Conservation (phyloP, 2,113 vertebrate species). For the Abramis brama region DNA sequence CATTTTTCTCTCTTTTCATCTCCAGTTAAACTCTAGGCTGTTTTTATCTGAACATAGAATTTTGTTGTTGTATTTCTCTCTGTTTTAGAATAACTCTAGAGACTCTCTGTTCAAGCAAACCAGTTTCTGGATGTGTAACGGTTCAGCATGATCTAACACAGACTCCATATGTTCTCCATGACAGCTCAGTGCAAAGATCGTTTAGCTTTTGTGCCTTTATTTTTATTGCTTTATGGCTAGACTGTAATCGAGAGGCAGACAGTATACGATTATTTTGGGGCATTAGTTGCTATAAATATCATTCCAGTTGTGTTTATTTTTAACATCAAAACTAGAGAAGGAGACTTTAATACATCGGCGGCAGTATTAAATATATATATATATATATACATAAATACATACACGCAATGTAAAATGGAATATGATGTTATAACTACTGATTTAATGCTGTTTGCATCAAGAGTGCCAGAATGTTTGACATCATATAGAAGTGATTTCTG, state of each 20-base stretch:
- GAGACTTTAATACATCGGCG: conserved; percentile 13
- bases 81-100: conserved; percentile 10
- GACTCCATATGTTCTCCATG: not conserved
- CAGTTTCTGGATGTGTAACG: conserved; percentile 2
- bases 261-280: conserved; percentile 22
- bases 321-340: conserved; percentile 23
- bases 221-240: not conserved
- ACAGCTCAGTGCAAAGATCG: conserved; percentile 22
- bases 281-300: conserved; percentile 28
- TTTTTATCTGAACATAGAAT: conserved; percentile 1
- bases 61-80: not conserved
- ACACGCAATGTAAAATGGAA: not conserved
- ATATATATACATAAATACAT: not conserved
- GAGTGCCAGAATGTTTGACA: conserved; percentile 14
- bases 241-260: not conserved
- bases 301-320: not conserved
- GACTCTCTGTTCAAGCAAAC: not conserved
- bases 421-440: conserved; percentile 36
- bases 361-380: not conserved
- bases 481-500: not conserved
- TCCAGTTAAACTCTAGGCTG: conserved; percentile 17
- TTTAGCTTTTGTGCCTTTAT: conserved; percentile 29
- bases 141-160: not conserved
- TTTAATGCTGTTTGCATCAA: conserved; percentile 16
- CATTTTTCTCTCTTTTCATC: conserved; percentile 81